Percentiles rank a stretch among this genome's conserved stretches.
These are phyloP conservation scores for Leucoraja ocellata DNA, from an alignment of 2,797 vertebrate genomes.

Conservation along the genomic window DNA sequence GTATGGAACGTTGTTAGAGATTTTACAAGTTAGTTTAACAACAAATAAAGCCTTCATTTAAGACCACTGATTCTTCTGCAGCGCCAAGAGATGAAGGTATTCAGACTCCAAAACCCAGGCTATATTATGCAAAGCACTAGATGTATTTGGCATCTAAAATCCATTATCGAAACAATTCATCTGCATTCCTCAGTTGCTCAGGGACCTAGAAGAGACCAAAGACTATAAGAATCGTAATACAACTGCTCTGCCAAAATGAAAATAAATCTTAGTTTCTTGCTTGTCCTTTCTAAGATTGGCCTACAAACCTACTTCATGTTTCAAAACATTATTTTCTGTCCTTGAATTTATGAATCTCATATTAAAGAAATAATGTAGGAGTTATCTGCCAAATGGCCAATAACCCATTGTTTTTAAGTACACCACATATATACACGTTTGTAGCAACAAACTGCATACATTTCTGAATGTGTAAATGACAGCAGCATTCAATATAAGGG, in stretches of 20 bases:
- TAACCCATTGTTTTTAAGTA: not conserved
- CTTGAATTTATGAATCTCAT: constrained; percentile 21
- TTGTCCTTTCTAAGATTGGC: constrained; percentile 24
- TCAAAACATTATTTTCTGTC: not conserved
- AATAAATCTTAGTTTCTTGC: constrained; percentile 9
- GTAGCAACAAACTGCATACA: not conserved
- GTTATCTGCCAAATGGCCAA: not conserved
- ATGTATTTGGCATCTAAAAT: constrained; percentile 11
- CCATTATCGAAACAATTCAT: constrained; percentile 24
- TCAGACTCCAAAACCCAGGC: not conserved
- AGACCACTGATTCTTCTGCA: not conserved
- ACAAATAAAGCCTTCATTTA: not conserved
- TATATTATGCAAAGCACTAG: not conserved
- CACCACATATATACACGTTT: not conserved
- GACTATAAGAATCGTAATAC: not conserved
- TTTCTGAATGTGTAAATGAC: not conserved
- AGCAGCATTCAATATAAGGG: not conserved
- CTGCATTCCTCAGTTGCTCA: constrained; percentile 25
- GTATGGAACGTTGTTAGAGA: not conserved
- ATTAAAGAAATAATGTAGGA: constrained; percentile 12
- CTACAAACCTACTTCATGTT: constrained; percentile 19
- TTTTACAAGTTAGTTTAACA: not conserved
- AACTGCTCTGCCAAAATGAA: not conserved
- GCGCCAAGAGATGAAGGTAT: not conserved
- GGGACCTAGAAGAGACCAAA: not conserved